These are phyloP conservation scores for Drosophila kanekoi DNA, from an alignment of 2,888 invertebrate genomes.

Conservation along the genomic window DNA sequence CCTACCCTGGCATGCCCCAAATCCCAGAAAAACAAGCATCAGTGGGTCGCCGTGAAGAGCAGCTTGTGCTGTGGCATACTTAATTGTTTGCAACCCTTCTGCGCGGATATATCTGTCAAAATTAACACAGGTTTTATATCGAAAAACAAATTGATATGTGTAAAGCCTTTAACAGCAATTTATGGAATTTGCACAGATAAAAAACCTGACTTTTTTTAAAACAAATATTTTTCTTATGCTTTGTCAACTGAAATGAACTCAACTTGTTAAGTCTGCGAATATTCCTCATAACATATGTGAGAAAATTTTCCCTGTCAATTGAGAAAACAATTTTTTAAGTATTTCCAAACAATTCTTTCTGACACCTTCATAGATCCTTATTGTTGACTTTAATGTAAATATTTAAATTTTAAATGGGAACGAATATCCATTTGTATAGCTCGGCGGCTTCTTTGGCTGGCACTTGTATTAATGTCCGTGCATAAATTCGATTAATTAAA, in stretches of 20 bases:
- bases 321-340: neutral
- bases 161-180: neutral
- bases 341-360: neutral
- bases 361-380: neutral
- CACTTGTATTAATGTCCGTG: constrained; percentile 5
- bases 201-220: no score
- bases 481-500: constrained; percentile 19
- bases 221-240: neutral
- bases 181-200: constrained; percentile 1
- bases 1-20: neutral
- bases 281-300: neutral
- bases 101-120: constrained; percentile 7
- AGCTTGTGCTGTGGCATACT: neutral
- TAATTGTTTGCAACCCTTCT: constrained; percentile 24
- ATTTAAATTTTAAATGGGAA: neutral
- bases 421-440: neutral
- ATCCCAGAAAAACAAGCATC: neutral
- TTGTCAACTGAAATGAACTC: neutral
- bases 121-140: constrained; percentile 3
- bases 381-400: neutral
- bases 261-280: neutral
- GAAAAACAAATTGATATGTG: constrained; percentile 7
- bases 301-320: neutral
- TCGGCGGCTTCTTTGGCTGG: neutral
- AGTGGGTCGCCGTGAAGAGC: neutral